Base-by-base conservation (phyloP, 2,797 vertebrate species). In the Knipowitschia caucasica region DNA sequence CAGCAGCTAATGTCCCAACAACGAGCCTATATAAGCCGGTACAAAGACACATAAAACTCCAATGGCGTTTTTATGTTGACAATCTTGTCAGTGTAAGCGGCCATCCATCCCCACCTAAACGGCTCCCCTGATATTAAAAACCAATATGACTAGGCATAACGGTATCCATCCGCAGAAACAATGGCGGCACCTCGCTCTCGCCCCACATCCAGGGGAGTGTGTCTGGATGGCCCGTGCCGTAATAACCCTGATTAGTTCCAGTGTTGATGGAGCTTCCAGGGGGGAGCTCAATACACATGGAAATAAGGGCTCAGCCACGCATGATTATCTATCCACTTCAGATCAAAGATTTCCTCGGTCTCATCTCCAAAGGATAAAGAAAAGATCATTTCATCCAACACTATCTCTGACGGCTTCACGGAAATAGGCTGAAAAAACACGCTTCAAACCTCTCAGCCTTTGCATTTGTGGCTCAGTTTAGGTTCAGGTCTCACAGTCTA, bases 301-400 rank as follows among this genome's bases (percentile, higher is more conserved):
- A 88, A 85, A 89, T 88, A 81, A 81, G 74, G 70, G 67, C 80
- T 80, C 77, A 80, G 85, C 82, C 69, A 81, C 53, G 45, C 71
- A 80, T 85, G 84, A 89, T 88, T 86, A 89, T 86, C 82, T 65
- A 59, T 64, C 71, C 75, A 73, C 85, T 86, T 65, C 68, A 87
- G 81, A 87, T 91, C 88, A 84, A 81, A 87, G 74, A 81, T 77
- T 72, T 47, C 51, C 55, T 49, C 14, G 5, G 64, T 56, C 79
- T 84, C 77, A 78, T 83, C 80, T 73, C 15, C 59, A 52, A 53
- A 76, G 53, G 54, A 83, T 69, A 62, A 78, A 80, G 67, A 75
- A 69, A 62, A 65, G 59, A 81, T 73, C 17, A 70, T 70, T 69
- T 69, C 33, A 52, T 36, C 44, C 63, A 11, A 55, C 46, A 45